Evolutionary conservation across 1,140 invertebrate genomes (phyloP).

Genomic region (Pseudobourletiella spinata): DNA sequence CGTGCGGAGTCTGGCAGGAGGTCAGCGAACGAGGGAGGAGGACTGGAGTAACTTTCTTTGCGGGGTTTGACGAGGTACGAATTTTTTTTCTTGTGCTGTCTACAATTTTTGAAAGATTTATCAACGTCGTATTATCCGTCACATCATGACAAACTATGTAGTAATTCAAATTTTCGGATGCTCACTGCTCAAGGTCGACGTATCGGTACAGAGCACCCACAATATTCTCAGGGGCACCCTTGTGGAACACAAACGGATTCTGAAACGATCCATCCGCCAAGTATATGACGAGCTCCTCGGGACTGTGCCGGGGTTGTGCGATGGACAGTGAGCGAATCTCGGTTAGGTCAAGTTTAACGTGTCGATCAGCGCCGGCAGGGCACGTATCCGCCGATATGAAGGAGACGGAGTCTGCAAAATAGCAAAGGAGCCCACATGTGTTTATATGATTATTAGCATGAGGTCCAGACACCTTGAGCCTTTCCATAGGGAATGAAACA

Average conservation of each 20-base stretch:
- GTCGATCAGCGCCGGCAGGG: not conserved
- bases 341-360: slow-evolving; percentile 24
- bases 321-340: slow-evolving; percentile 31
- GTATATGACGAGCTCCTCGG: slow-evolving; percentile 54
- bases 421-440: no score
- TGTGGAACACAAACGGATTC: slow-evolving; percentile 73
- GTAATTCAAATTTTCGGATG: no score
- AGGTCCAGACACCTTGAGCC: no score
- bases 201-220: slow-evolving; percentile 48
- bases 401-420: not conserved
- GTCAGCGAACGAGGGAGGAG: slow-evolving; percentile 16
- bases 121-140: no score
- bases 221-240: slow-evolving; percentile 71
- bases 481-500: no score
- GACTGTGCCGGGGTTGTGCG: slow-evolving; percentile 1
- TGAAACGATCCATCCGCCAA: slow-evolving; percentile 63
- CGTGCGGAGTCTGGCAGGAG: slow-evolving; percentile 23
- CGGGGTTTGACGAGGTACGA: slow-evolving; percentile 59
- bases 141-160: no score
- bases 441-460: no score
- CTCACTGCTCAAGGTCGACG: slow-evolving; percentile 44
- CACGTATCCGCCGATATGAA: not conserved
- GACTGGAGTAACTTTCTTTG: no score
- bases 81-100: slow-evolving; percentile 48
- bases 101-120: slow-evolving; percentile 21